Percentiles rank a stretch among this genome's conserved stretches.
Evolutionary conservation across 2,797 vertebrate genomes (phyloP).

Genomic region (Falco naumanni): DNA sequence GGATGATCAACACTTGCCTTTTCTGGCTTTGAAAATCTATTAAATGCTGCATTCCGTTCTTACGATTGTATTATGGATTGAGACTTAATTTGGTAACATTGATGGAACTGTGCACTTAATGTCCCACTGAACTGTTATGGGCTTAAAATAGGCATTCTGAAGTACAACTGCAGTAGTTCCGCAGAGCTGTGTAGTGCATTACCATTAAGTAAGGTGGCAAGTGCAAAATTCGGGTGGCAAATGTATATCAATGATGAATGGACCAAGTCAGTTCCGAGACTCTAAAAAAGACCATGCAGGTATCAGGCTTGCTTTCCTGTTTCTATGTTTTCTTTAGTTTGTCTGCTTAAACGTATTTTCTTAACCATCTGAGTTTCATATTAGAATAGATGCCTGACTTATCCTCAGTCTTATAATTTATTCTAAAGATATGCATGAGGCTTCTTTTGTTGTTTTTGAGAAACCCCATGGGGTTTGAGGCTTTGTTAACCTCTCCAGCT

Average conservation of each 20-base stretch:
- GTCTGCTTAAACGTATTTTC: not conserved
- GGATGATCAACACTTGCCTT: not conserved
- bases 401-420: not conserved
- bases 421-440: not conserved
- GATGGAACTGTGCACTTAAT: not conserved
- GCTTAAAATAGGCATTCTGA: not conserved
- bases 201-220: not conserved
- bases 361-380: not conserved
- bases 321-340: not conserved
- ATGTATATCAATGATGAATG: not conserved
- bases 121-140: accelerated
- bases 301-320: not conserved
- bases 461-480: not conserved
- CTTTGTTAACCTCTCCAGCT: not conserved
- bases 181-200: not conserved
- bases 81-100: not conserved
- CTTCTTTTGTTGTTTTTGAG: not conserved
- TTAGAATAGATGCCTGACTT: not conserved
- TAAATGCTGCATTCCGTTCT: not conserved
- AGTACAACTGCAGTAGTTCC: not conserved
- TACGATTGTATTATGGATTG: not conserved
- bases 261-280: not conserved
- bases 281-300: not conserved
- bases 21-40: not conserved
- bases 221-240: not conserved